Conservation (phyloP, 2,797 vertebrate genomes). For the Gila robusta region DNA sequence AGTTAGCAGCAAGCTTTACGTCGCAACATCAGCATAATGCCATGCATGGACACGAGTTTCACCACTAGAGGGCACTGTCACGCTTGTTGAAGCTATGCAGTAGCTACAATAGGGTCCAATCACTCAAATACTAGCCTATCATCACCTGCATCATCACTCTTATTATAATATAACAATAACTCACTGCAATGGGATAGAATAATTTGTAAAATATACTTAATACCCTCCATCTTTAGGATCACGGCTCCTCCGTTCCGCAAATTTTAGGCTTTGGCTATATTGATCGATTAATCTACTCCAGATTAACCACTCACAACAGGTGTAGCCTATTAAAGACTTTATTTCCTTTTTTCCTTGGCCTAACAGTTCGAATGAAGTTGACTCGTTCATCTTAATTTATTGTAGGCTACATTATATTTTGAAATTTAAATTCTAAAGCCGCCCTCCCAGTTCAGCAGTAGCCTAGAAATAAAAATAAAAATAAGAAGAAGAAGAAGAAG, state of each 20-base stretch:
- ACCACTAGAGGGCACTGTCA: conserved; percentile 38
- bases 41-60: neutral
- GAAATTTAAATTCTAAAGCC: neutral
- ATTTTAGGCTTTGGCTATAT: neutral
- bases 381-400: neutral
- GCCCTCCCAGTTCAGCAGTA: conserved; percentile 18
- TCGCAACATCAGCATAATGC: neutral
- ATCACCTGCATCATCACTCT: neutral
- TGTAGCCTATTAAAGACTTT: too few species aligned
- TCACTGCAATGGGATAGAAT: neutral
- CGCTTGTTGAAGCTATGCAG: neutral
- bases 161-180: neutral
- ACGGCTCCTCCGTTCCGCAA: neutral
- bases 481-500: too few species aligned
- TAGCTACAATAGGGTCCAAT: neutral
- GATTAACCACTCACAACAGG: conserved; percentile 1
- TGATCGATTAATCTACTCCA: neutral
- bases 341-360: neutral
- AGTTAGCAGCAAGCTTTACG: neutral
- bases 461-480: too few species aligned
- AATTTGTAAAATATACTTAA: neutral
- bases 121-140: neutral
- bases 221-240: neutral
- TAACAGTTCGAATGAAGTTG: neutral
- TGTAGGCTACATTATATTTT: neutral